Base-by-base conservation (phyloP, 2,113 vertebrate genomes). In the Tringa solitaria region DNA sequence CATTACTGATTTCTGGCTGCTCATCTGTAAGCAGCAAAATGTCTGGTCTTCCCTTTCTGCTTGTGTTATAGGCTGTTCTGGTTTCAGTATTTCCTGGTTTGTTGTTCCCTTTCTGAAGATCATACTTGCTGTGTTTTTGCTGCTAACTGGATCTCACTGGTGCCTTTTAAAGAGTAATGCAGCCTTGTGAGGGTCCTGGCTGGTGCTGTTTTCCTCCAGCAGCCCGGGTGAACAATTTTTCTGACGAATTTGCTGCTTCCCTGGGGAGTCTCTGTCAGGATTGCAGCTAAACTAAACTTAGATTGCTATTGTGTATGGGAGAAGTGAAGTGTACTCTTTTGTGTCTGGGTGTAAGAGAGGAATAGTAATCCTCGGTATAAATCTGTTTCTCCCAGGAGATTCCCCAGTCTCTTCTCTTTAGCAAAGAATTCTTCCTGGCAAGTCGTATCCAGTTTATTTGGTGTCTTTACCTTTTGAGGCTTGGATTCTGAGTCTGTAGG, bases 211-310 rank as follows among this genome's bases (percentile, higher is more conserved):
- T 41, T 37, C 70, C 85, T 39, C 14, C 2, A 23, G 65, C 87
- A 69, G 70, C n/a, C 67, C 59, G 5, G 65, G 68, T 60, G 94
- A 94, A 76, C 85, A 75, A 70, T 65, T 94, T 74, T 72, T 77
- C 41, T 90, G 75, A 80, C 35, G 91, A 83, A 80, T 70, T 86
- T 73, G 33, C 76, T 64, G 72, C 82, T 92, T 96, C 95, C 93
- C 88, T 28, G 3, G 90, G 94, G 92, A 93, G 26, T 14, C 60
- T 74, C 60, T 73, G 60, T 89, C 89, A 93, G 94, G 92, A 75
- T 45, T 93, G 92, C 83, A 90, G 91, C 80, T 78, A 35, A 96
- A 89, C 88, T 77, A 39, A 88, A 87, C 93, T 83, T 60, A 24
- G 90, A 51, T 84, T 68, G 85, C 64, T 63, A 2, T 60, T 82